A percentile compares a stretch with the other conserved stretches of the same genome.
These are phyloP conservation scores for Isichthys henryi DNA, from an alignment of 2,113 vertebrate genomes.

Conservation along the genomic window DNA sequence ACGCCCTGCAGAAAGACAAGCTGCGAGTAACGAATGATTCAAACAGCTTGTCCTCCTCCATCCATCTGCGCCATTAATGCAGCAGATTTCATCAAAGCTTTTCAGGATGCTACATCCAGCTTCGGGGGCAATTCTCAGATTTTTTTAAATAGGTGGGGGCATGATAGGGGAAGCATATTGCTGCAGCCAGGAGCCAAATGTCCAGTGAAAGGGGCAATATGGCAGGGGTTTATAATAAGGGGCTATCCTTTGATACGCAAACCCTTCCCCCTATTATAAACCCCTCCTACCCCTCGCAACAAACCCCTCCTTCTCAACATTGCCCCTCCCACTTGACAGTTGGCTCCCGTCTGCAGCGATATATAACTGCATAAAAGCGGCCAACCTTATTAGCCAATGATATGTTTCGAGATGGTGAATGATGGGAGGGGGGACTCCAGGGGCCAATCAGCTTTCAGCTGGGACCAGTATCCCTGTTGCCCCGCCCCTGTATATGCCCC, in stretches of 20 bases:
- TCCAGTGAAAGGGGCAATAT: too few species aligned
- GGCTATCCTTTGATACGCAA: too few species aligned
- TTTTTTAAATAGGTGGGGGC: background rate
- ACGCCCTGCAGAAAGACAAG: background rate
- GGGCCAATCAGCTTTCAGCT: background rate
- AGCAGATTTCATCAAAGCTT: background rate
- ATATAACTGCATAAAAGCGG: background rate
- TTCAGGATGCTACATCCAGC: background rate
- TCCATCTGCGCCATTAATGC: background rate
- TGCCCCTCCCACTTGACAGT: too few species aligned
- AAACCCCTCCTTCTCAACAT: too few species aligned
- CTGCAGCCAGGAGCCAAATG: too few species aligned
- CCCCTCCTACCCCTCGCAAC: too few species aligned
- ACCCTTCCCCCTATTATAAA: too few species aligned
- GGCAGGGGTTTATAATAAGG: too few species aligned
- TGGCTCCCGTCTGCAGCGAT: too few species aligned
- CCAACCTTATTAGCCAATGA: background rate
- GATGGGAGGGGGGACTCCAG: background rate
- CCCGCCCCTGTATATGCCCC: background rate
- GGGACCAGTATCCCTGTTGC: background rate
- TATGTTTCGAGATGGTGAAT: background rate
- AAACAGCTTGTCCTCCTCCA: background rate
- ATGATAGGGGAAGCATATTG: background rate
- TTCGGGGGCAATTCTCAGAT: background rate
- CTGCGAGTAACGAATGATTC: background rate